Evolutionary conservation across 2,888 invertebrate genomes (phyloP).

Genomic region (Dugesia japonica): DNA sequence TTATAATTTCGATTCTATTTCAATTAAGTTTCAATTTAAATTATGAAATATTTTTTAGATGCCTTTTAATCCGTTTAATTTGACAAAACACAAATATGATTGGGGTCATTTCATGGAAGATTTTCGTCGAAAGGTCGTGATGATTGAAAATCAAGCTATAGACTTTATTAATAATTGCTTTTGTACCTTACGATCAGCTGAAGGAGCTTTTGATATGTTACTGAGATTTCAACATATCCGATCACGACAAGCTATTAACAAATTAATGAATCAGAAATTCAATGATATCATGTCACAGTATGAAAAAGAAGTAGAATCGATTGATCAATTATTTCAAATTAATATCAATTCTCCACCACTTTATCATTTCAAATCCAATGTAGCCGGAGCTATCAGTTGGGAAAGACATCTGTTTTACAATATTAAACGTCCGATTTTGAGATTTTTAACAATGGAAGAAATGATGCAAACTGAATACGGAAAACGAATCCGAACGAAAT

Average conservation of each 20-base stretch:
- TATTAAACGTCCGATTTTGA: conserved; percentile 64
- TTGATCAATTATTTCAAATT: conserved; percentile 44
- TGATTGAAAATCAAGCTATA: conserved; percentile 65
- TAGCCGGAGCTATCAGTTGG: conserved; percentile 73
- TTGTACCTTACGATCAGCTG: conserved; percentile 62
- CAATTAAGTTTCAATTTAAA: too few species aligned
- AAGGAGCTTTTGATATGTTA: conserved; percentile 64
- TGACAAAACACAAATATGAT: conserved; percentile 60
- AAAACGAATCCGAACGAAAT: conserved; percentile 54
- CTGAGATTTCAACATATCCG: conserved; percentile 64
- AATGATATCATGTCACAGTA: conserved; percentile 70
- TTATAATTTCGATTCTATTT: too few species aligned
- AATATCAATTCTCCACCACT: conserved; percentile 54
- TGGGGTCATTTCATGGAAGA: conserved; percentile 68
- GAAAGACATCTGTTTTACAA: conserved; percentile 62
- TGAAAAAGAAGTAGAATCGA: conserved; percentile 56
- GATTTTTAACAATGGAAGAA: conserved; percentile 62
- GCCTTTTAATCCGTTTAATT: conserved; percentile 67
- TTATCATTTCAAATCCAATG: conserved; percentile 61
- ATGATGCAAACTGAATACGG: conserved; percentile 59
- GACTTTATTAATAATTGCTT: conserved; percentile 72
- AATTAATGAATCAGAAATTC: conserved; percentile 63
- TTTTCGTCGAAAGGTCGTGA: conserved; percentile 60
- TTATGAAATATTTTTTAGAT: too few species aligned
- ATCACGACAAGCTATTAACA: conserved; percentile 59